Evolutionary conservation across 2,113 vertebrate genomes (phyloP), one percentile per base, ranked within the genome.

Genomic region (Eurystomus gularis): DNA sequence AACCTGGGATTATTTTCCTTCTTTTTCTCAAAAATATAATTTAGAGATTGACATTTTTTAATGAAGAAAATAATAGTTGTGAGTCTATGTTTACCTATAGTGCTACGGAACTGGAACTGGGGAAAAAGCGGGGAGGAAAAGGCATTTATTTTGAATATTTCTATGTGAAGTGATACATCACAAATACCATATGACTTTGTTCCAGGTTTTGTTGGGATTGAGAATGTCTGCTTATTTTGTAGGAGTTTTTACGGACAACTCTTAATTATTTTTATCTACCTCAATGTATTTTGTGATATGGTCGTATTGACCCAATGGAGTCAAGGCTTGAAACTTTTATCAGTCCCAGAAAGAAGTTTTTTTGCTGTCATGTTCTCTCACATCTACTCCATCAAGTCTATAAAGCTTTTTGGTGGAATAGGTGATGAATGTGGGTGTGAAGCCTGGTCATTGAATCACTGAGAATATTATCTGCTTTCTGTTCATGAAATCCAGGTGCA

Each of bases 371-470:
- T 93, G 83, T 97, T 96, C 88, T 96, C 93, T 93, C 72, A 78
- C 96, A 97, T 89, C 64, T 90, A 52, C 80, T 95, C 81, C 86
- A 44, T 72, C 40, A 64, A 86, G 88, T 93, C 94, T 84, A 49
- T 95, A 97, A 91, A 97, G 96, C 92, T 72, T 95, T 35, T 91
- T 93, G 90, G 68, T 96, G 95, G 92, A 94, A 96, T 40, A 96
- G 76, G 94, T 86, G 84, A 93, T 97, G 92, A 84, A 85, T 97
- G 95, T 94, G 95, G 94, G 93, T 81, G 85, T 96, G 94, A 97
- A 97, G 92, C 96, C 88, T 96, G 97, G 93, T 96, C 82, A 13
- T 33, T 57, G 88, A 86, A 86, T 93, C 60, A 93, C 64, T 18
- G 64, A 78, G 90, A 81, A 64, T 96, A 89, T 97, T 97, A 75